Evolutionary conservation across 2,113 vertebrate genomes (phyloP).

Genomic region (Grantiella picta): DNA sequence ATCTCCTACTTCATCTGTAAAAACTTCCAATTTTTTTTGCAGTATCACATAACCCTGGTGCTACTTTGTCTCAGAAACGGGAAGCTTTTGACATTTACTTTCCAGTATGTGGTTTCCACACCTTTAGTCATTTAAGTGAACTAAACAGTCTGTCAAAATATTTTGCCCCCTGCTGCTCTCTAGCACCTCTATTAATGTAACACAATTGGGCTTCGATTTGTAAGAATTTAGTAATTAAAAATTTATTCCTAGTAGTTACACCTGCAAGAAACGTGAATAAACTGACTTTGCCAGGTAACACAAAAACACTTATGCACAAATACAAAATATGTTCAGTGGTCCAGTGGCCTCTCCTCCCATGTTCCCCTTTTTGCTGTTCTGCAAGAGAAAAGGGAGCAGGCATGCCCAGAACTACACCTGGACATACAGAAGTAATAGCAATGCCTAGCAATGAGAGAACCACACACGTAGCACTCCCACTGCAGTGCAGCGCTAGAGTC

Average conservation of each 20-base stretch:
- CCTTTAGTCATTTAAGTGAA: not conserved
- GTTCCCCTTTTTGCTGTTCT: not conserved
- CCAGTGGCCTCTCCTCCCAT: not conserved
- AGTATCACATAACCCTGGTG: not conserved
- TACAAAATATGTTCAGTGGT: not conserved
- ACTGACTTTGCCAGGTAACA: not conserved
- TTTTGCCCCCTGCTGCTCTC: not conserved
- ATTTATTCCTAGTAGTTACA: not conserved
- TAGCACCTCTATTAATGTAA: not conserved
- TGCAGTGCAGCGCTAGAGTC: not conserved
- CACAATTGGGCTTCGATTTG: not conserved
- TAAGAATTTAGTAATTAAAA: not conserved
- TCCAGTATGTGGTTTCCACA: not conserved
- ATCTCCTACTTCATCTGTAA: slow-evolving; percentile 3
- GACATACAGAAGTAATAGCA: not conserved
- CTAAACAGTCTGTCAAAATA: not conserved
- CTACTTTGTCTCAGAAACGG: not conserved
- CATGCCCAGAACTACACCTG: accelerated
- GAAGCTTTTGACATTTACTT: not conserved
- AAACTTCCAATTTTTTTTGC: not conserved
- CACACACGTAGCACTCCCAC: not conserved
- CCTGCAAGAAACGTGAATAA: not conserved
- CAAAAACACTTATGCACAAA: not conserved
- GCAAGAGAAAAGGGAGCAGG: not conserved
- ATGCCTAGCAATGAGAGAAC: accelerated